Evolutionary conservation across 1,140 invertebrate species (phyloP), one percentile per base, ranked within the genome.

Genomic region (Drosophila repleta): DNA sequence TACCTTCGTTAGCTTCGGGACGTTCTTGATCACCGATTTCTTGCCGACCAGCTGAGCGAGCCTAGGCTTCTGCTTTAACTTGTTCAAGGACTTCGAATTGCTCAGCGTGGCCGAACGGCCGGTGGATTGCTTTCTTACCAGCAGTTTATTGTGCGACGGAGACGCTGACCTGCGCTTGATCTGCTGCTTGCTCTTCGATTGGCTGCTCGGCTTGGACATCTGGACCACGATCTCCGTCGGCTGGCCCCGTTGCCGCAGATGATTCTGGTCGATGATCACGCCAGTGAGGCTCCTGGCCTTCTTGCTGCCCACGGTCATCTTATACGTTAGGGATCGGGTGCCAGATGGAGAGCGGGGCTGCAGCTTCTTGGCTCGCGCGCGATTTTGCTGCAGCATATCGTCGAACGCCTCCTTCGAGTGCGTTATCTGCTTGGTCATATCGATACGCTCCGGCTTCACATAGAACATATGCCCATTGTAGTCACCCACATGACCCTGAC

Each of bases 391-490:
- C 4, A 82, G 7, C 13, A 85, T 48, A 4, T 82, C 83, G 5
- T 85, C 82, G 21, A 85, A 66, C 0, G 78, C 82, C 51, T 87
- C 82, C 52, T 85, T 85, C n/a, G 82, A 81, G 21, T 85, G 70
- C 4, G 74, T 57, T 11, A 85, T 64, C 20, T 82, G 67, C 1
- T 87, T 21, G 7, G 68, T 45, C 37, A 85, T 55, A 18, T 85
- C 72, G 2, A 85, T 35, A 3, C 74, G 74, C 10, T 85, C 74
- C 5, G 82, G 82, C 37, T 72, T 78, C 26, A 70, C 63, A n/a
- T 69, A 85, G 45, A 88, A 85, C 78, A 82, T 75, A 24, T 78
- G 79, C 0, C 82, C 82, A 43, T 82, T 82, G 52, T 78, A 75
- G 32, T 87, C 78, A 11, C 64, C 78, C 21, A 85, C 71, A 39